Evolutionary conservation across 2,888 invertebrate genomes (phyloP).

Genomic region (Lobophora halterata): DNA sequence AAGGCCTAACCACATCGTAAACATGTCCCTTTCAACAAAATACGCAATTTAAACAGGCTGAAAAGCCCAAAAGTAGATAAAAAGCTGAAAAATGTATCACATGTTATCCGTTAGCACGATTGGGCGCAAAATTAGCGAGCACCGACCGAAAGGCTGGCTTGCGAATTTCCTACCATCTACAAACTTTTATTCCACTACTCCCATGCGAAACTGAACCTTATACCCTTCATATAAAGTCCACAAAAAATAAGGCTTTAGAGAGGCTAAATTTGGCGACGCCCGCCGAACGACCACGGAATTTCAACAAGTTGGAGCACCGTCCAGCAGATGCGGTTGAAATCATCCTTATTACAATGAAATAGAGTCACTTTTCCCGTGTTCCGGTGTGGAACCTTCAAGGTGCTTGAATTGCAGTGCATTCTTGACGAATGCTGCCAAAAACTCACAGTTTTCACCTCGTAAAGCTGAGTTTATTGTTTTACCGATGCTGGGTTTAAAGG

Average conservation of each 20-base stretch:
- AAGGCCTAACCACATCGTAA: slow-evolving; percentile 37
- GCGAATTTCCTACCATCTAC: slow-evolving; percentile 67
- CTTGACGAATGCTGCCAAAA: slow-evolving; percentile 79
- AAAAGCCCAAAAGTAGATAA: slow-evolving; percentile 45
- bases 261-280: slow-evolving; percentile 60
- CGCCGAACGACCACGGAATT: slow-evolving; percentile 72
- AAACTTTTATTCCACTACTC: slow-evolving; percentile 30
- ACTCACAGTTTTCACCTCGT: slow-evolving; percentile 75
- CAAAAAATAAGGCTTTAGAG: slow-evolving; percentile 35
- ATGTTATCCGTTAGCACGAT: slow-evolving; percentile 66
- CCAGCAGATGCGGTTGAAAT: slow-evolving; percentile 42
- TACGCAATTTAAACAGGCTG: slow-evolving; percentile 39
- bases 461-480: slow-evolving; percentile 63
- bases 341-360: slow-evolving; percentile 39
- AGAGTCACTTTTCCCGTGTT: slow-evolving; percentile 49
- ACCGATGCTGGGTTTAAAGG: slow-evolving; percentile 25
- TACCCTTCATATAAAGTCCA: slow-evolving; percentile 43
- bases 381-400: slow-evolving; percentile 33
- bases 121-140: slow-evolving; percentile 72
- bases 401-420: slow-evolving; percentile 57
- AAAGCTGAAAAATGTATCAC: slow-evolving; percentile 59
- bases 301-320: slow-evolving; percentile 74
- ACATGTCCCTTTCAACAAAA: slow-evolving; percentile 34
- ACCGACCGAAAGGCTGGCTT: slow-evolving; percentile 69
- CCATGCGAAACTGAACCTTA: slow-evolving; percentile 50